Evolutionary conservation across 2,797 vertebrate species (phyloP), one percentile per base, ranked within the genome.

Genomic region (Schizopygopsis pylzovi): DNA sequence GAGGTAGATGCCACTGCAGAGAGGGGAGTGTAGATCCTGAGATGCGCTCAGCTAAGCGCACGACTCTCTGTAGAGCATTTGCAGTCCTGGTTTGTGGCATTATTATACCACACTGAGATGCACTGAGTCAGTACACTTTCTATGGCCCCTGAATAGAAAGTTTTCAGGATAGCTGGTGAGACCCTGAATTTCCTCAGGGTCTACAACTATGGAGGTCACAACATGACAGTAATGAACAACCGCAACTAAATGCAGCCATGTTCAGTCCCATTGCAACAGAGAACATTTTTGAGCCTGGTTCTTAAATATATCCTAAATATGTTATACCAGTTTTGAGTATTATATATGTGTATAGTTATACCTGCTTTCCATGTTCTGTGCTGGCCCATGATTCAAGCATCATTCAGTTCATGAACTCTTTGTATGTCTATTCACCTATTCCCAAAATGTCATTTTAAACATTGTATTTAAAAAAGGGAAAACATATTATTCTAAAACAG

Each of bases 201-300:
- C n/a, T 28, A 88, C 85, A 90, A 89, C 88, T 80, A 93, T 94
- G 89, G 93, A 93, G 93, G 94, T 94, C 90, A 86, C 61, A 88
- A 88, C 87, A 87, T 87, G 83, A 84, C 85, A 86, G 84, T 77
- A 39, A 76, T 76, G 47, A 37, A 33, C 20, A 7, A 52, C 16
- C 18, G 1, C 10, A 54, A 56, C 18, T 6, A 11, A 75, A 18
- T 11, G 1, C 20, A 39, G 10, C 1, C n/a, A 10, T 43, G 15
- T 18, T 37, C 33, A 67, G 43, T 25, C 8, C 25, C 49, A 13
- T 10, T 39, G 52, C 52, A 16, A 13, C 13, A 41, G 37, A 12
- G 11, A n/a, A 25, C 12, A 13, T 37, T 20, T 20, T 72, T 11
- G 43, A 4, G 25, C 22, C 15, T 79, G 56, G 37, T 15, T 61